Evolutionary conservation across 1,140 invertebrate genomes (phyloP).

Genomic region (Drosophila eugracilis): DNA sequence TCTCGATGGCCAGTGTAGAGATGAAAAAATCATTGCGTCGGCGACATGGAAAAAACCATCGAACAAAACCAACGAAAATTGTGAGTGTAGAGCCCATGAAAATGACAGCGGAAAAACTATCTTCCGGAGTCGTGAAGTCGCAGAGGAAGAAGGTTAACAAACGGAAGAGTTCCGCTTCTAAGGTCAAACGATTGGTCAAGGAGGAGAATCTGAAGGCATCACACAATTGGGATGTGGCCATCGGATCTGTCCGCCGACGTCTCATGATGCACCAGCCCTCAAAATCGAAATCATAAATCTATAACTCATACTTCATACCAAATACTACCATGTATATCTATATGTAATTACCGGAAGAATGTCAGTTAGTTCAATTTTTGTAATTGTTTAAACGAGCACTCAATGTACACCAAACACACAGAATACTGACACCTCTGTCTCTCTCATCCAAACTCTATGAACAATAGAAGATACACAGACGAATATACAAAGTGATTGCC

Average conservation of each 20-base stretch:
- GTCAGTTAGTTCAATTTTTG: neutral
- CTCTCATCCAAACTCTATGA: too few relatives aligned
- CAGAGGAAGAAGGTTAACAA: neutral
- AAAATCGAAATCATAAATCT: neutral
- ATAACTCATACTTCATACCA: too few relatives aligned
- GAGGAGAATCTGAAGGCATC: neutral
- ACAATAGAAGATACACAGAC: too few relatives aligned
- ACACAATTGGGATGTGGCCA: constrained; percentile 9
- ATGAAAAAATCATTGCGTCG: neutral
- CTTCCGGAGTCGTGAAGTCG: neutral
- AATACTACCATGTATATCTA: too few relatives aligned
- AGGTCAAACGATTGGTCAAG: neutral
- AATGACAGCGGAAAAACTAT: neutral
- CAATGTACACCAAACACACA: too few relatives aligned
- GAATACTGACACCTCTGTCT: too few relatives aligned
- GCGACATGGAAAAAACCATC: neutral
- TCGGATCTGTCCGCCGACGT: neutral
- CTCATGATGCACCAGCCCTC: constrained; percentile 1
- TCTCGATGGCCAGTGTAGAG: constrained; percentile 1
- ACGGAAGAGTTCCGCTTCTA: neutral
- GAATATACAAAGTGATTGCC: too few relatives aligned
- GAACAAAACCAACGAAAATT: neutral
- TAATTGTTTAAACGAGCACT: neutral
- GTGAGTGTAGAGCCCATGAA: neutral
- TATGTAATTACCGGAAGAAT: neutral